Conservation (phyloP, 2,797 vertebrate species). For the Sylvia borin region DNA sequence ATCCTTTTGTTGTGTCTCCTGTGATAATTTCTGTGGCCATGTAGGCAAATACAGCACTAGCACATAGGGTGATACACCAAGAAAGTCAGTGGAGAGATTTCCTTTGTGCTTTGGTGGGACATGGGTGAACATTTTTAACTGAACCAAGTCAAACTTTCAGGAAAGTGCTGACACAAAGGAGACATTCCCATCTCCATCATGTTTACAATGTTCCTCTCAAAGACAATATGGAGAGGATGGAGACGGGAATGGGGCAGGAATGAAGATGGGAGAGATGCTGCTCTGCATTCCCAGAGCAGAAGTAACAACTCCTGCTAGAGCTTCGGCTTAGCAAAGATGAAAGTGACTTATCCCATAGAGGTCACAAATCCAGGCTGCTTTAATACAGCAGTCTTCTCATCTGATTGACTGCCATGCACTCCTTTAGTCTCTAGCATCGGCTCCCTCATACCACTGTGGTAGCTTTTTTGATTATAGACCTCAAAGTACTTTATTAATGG, state of each 20-base stretch:
- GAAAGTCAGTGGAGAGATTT: neutral
- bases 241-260: no score
- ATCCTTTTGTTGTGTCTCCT: neutral
- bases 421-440: neutral
- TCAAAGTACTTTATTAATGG: neutral
- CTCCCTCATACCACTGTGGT: rapidly evolving
- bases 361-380: neutral
- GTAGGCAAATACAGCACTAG: neutral
- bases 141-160: neutral
- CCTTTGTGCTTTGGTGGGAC: neutral
- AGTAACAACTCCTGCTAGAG: neutral
- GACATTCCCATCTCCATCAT: neutral
- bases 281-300: neutral
- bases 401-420: neutral
- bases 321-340: neutral
- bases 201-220: neutral
- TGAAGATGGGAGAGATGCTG: rapidly evolving
- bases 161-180: rapidly evolving
- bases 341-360: neutral
- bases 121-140: neutral
- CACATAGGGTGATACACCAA: rapidly evolving
- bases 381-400: neutral
- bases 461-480: neutral
- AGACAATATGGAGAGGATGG: neutral
- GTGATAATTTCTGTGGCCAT: rapidly evolving